Conservation (phyloP, 2,797 vertebrate species). For the Myiotriccus ornatus region DNA sequence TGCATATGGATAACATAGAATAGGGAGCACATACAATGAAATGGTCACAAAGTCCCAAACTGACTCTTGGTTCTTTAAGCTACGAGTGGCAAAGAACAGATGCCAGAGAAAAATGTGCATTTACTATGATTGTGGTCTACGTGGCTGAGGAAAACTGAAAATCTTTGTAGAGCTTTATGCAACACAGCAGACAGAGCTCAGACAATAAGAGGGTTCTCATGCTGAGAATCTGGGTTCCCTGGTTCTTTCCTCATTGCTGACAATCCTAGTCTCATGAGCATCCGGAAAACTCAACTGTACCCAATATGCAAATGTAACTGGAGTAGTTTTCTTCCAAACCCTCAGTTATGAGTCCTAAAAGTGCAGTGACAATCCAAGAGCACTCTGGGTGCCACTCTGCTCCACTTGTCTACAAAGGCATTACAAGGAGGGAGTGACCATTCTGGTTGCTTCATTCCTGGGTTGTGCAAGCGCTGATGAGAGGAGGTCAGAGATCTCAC, state of each 20-base stretch:
- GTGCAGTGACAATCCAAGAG: background rate
- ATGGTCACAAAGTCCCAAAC: background rate
- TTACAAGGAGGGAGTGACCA: background rate
- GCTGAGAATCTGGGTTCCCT: background rate
- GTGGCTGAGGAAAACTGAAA: background rate
- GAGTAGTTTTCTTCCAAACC: background rate
- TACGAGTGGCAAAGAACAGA: background rate
- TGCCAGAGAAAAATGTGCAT: background rate
- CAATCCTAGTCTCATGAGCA: background rate
- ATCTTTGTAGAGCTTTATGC: background rate
- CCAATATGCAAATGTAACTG: background rate
- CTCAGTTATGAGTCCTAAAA: background rate
- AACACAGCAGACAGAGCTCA: background rate
- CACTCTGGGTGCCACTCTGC: rapidly evolving
- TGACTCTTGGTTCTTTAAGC: background rate
- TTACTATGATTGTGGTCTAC: background rate
- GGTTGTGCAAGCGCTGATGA: background rate
- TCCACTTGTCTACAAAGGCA: background rate
- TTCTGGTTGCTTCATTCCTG: background rate
- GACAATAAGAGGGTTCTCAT: background rate
- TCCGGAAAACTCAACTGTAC: background rate
- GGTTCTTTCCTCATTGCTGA: background rate
- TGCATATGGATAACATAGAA: background rate
- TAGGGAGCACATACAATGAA: background rate
- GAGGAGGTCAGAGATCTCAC: background rate